These are phyloP conservation scores for Volucella zonaria DNA, from an alignment of 2,888 invertebrate species.

Conservation along the genomic window DNA sequence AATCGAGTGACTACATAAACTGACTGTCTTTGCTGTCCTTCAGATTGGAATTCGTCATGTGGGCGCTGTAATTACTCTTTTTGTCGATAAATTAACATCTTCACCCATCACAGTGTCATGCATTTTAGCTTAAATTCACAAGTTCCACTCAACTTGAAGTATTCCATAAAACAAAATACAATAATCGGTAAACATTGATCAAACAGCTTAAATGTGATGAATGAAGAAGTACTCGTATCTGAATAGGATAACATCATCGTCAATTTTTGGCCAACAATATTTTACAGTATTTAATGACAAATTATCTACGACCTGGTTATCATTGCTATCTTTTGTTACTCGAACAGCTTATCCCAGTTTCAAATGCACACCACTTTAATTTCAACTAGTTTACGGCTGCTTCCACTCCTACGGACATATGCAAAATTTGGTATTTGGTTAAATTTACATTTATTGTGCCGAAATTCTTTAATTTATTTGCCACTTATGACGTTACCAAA, in stretches of 20 bases:
- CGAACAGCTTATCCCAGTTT: too few species aligned
- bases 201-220: constrained; percentile 2
- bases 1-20: not conserved
- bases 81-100: constrained; percentile 10
- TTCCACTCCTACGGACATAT: not conserved
- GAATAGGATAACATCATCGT: constrained; percentile 16
- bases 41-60: not conserved
- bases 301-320: not conserved
- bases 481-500: not conserved
- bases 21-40: not conserved
- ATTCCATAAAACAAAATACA: not conserved
- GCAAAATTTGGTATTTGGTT: not conserved
- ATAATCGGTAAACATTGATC: not conserved
- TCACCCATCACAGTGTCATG: not conserved
- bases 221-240: not conserved
- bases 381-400: not conserved
- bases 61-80: not conserved
- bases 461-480: not conserved
- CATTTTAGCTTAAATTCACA: not conserved
- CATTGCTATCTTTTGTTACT: too few species aligned
- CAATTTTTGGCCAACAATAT: not conserved
- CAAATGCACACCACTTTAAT: too few species aligned
- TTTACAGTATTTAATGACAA: not conserved
- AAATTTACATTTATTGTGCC: not conserved
- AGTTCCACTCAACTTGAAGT: not conserved